Conservation (phyloP, 2,888 invertebrate genomes). For the Therioaphis trifolii region DNA sequence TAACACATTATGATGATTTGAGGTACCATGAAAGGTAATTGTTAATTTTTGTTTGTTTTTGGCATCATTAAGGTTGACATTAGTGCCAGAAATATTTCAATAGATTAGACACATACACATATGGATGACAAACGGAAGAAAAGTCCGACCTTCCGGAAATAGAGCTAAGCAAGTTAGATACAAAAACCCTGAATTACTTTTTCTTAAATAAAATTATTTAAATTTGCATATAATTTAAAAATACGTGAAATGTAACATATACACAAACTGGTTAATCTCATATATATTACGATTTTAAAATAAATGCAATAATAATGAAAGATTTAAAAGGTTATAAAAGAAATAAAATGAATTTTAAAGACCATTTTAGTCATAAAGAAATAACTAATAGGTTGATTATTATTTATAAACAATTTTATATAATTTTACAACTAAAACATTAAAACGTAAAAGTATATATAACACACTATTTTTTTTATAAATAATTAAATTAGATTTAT, state of each 20-base stretch:
- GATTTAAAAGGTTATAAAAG: background rate
- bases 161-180: constrained; percentile 42
- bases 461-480: too few relatives aligned
- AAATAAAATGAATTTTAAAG: too few relatives aligned
- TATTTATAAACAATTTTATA: too few relatives aligned
- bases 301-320: background rate
- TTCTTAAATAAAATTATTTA: background rate
- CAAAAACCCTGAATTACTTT: constrained; percentile 44
- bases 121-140: constrained; percentile 52
- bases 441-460: background rate
- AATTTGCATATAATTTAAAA: too few relatives aligned
- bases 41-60: constrained; percentile 20
- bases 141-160: constrained; percentile 60
- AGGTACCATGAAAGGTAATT: constrained; percentile 30
- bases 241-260: too few relatives aligned
- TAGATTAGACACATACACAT: constrained; percentile 20
- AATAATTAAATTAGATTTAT: background rate
- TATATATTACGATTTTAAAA: too few relatives aligned
- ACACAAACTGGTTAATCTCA: too few relatives aligned
- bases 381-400: too few relatives aligned
- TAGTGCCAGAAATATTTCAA: constrained; percentile 60
- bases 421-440: too few relatives aligned
- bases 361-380: too few relatives aligned
- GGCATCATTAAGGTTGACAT: constrained; percentile 34
- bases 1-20: constrained; percentile 34